Percentiles rank a stretch among this genome's conserved stretches.
These are phyloP conservation scores for Onthophagus sagittarius DNA, from an alignment of 2,888 invertebrate genomes.

Conservation along the genomic window DNA sequence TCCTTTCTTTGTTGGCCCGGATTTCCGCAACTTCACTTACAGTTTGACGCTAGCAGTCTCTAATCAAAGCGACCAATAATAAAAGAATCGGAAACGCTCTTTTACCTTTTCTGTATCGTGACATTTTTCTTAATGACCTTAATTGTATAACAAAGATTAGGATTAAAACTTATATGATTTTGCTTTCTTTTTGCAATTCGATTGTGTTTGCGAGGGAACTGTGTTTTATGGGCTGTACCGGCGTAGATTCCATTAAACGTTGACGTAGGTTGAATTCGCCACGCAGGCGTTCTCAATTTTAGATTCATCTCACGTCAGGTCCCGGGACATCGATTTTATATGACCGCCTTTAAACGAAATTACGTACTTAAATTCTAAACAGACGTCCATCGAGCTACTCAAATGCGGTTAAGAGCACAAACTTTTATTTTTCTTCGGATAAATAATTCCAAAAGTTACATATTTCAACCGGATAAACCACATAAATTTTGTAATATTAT, in stretches of 20 bases:
- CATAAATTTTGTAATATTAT: constrained; percentile 2
- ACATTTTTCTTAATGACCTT: too few relatives aligned
- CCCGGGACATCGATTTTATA: constrained; percentile 37
- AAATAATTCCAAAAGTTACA: background rate
- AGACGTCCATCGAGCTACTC: background rate
- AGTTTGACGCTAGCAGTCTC: background rate
- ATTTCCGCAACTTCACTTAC: background rate
- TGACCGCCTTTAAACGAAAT: constrained; percentile 36
- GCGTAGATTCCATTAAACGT: constrained; percentile 21
- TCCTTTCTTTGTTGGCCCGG: background rate
- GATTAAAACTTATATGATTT: too few relatives aligned
- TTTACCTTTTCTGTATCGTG: too few relatives aligned
- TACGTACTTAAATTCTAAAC: constrained; percentile 31
- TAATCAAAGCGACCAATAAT: background rate
- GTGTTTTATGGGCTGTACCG: constrained; percentile 20
- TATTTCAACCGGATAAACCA: background rate
- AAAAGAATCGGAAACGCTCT: background rate
- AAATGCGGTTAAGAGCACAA: background rate
- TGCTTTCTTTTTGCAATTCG: background rate
- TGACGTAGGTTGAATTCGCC: background rate
- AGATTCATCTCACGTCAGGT: constrained; percentile 29
- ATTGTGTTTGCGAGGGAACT: constrained; percentile 16
- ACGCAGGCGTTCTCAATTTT: background rate
- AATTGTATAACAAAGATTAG: too few relatives aligned
- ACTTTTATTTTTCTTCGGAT: background rate